These are phyloP conservation scores for Melolontha melolontha DNA, from an alignment of 2,888 invertebrate genomes.

Conservation along the genomic window DNA sequence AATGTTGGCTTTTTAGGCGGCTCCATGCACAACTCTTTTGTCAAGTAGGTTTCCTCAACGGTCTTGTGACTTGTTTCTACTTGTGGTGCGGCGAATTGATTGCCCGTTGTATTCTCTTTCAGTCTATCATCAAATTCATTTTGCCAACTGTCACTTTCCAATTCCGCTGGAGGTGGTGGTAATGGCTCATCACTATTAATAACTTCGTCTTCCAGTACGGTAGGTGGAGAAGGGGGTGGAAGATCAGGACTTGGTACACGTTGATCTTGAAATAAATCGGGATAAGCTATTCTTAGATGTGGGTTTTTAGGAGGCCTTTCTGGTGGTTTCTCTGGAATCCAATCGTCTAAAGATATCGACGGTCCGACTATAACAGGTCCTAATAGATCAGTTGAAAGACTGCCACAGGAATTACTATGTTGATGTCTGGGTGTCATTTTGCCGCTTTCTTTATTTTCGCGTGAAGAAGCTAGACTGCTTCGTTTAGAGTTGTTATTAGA, in stretches of 20 bases:
- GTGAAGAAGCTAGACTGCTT: constrained; percentile 61
- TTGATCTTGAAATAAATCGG: constrained; percentile 66
- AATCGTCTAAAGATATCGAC: constrained; percentile 74
- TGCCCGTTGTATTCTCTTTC: constrained; percentile 54
- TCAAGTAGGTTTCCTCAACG: constrained; percentile 34
- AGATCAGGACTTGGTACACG: constrained; percentile 72
- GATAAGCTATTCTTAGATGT: constrained; percentile 68
- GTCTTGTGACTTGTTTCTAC: constrained; percentile 52
- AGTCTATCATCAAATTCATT: constrained; percentile 57
- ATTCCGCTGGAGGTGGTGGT: constrained; percentile 74
- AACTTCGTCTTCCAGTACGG: constrained; percentile 71
- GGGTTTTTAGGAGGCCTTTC: constrained; percentile 85
- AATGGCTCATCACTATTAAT: constrained; percentile 73
- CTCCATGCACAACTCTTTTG: constrained; percentile 32
- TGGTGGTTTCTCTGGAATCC: constrained; percentile 81
- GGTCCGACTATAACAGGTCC: constrained; percentile 74
- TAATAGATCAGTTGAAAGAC: constrained; percentile 69
- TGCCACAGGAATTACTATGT: constrained; percentile 72
- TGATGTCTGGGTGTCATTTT: constrained; percentile 66
- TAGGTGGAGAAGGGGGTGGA: constrained; percentile 74
- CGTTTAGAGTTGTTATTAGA: constrained; percentile 65
- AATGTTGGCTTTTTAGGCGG: constrained; percentile 32
- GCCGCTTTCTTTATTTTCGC: constrained; percentile 58
- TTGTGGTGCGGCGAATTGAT: constrained; percentile 60
- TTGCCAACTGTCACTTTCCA: constrained; percentile 60